A percentile compares a stretch with the other conserved stretches of the same genome.
These are phyloP conservation scores for Drosophila tripunctata DNA, from an alignment of 2,888 invertebrate species.

Conservation along the genomic window DNA sequence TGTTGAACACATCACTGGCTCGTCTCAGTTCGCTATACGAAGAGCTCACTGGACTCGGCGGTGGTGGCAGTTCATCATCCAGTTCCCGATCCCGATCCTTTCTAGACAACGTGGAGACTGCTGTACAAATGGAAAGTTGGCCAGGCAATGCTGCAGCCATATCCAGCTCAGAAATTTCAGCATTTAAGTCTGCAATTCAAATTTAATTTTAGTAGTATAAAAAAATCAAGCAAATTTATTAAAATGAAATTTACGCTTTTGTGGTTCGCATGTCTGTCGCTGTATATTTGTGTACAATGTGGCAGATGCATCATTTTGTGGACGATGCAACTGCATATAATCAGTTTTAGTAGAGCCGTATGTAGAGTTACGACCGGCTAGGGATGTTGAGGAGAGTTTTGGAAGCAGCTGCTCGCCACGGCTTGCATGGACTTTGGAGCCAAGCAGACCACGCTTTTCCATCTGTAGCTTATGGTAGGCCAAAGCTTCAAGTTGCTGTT, in stretches of 20 bases:
- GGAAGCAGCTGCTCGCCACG: constrained; percentile 39
- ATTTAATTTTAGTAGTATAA: no score
- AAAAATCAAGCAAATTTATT: no score
- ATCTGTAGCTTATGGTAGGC: constrained; percentile 84
- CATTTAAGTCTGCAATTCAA: no score
- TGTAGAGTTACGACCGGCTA: constrained; percentile 23
- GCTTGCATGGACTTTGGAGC: constrained; percentile 21
- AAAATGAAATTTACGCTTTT: constrained; percentile 33
- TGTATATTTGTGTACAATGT: constrained; percentile 36
- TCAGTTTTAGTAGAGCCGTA: neutral
- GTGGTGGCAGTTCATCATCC: constrained; percentile 90
- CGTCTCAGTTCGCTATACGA: constrained; percentile 94
- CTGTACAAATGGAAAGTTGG: constrained; percentile 74
- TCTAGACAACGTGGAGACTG: no score
- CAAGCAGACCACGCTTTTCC: constrained; percentile 79
- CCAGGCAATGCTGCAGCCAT: constrained; percentile 84
- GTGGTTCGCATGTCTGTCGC: neutral
- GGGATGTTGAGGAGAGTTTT: constrained; percentile 70
- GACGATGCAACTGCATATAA: neutral
- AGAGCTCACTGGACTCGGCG: constrained; percentile 95
- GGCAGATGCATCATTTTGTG: neutral
- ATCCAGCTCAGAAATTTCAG: no score
- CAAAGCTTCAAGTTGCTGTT: constrained; percentile 83
- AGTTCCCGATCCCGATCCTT: constrained; percentile 53
- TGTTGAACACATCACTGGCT: constrained; percentile 89